phyloP scores from a whole-genome alignment of 2,797 vertebrate genomes.

The Pangasius larnaudii region DNA sequence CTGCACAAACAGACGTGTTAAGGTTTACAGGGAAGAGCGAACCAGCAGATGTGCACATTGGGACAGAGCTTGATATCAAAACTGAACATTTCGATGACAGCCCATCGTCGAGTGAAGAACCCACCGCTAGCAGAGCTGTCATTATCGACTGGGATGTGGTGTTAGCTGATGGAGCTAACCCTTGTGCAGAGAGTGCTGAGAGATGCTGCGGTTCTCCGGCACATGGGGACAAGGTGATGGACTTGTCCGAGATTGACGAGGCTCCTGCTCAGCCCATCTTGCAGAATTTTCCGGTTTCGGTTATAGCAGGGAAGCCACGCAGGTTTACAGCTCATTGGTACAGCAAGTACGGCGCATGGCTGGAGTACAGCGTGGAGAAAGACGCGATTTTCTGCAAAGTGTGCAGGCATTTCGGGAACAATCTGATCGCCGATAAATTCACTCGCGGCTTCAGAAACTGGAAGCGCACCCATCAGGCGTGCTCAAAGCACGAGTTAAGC shows the following conservation, averaged over 20 bases:
- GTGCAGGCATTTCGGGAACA: constrained; percentile 29
- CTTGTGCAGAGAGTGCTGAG: not conserved
- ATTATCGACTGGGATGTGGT: not conserved
- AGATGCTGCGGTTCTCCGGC: not conserved
- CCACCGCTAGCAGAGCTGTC: not conserved
- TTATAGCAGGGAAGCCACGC: constrained; percentile 18
- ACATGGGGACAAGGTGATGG: not conserved
- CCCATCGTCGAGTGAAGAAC: not conserved
- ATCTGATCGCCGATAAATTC: constrained; percentile 22
- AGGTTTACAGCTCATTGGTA: constrained; percentile 25
- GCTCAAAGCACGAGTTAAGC: constrained; percentile 13
- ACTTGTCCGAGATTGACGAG: constrained; percentile 11
- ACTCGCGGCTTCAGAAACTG: constrained; percentile 20
- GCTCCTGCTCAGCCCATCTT: not conserved
- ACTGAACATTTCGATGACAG: not conserved
- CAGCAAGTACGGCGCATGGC: constrained; percentile 18
- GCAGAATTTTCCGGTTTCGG: constrained; percentile 3
- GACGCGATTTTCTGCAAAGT: constrained; percentile 32
- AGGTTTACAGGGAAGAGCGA: not conserved
- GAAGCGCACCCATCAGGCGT: constrained; percentile 28
- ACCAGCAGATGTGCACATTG: not conserved
- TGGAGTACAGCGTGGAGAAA: constrained; percentile 29
- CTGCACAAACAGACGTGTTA: not conserved
- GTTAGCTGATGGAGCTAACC: not conserved
- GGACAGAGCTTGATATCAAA: not conserved